Percentiles rank a stretch among this genome's conserved stretches.
phyloP scores from a whole-genome alignment of 2,888 invertebrate genomes.

The Hyposoter dolosus region DNA sequence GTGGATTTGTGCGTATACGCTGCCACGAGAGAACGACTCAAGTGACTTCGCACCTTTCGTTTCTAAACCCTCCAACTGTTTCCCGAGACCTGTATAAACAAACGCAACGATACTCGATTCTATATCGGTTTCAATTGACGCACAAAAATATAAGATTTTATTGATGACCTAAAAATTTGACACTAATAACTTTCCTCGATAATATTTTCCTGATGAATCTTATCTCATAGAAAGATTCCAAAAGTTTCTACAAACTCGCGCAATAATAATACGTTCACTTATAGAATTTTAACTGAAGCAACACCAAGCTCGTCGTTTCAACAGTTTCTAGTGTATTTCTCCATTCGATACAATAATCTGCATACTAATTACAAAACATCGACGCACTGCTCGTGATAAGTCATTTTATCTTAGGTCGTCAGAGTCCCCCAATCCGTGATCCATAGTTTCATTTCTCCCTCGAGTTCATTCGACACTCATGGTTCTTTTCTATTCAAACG shows the following conservation, averaged over 20 bases:
- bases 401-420: slow-evolving; percentile 55
- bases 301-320: background rate
- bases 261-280: background rate
- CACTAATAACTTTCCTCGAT: background rate
- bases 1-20: slow-evolving; percentile 1
- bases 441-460: slow-evolving; percentile 21
- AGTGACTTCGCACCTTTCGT: slow-evolving; percentile 42
- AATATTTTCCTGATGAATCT: background rate
- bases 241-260: background rate
- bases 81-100: background rate
- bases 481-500: slow-evolving; percentile 13
- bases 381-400: slow-evolving; percentile 38
- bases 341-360: slow-evolving; percentile 15
- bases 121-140: slow-evolving; percentile 4
- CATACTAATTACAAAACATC: slow-evolving; percentile 43
- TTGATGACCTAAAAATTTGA: background rate
- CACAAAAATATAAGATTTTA: background rate
- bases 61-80: slow-evolving; percentile 32
- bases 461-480: slow-evolving; percentile 20
- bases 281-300: background rate
- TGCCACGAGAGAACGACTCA: background rate
- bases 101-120: slow-evolving; percentile 46
- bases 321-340: slow-evolving; percentile 7
- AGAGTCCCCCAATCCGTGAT: slow-evolving; percentile 19
- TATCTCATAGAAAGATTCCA: background rate